Base-by-base conservation (phyloP, 2,888 invertebrate genomes). In the Chrysina gloriosa region DNA sequence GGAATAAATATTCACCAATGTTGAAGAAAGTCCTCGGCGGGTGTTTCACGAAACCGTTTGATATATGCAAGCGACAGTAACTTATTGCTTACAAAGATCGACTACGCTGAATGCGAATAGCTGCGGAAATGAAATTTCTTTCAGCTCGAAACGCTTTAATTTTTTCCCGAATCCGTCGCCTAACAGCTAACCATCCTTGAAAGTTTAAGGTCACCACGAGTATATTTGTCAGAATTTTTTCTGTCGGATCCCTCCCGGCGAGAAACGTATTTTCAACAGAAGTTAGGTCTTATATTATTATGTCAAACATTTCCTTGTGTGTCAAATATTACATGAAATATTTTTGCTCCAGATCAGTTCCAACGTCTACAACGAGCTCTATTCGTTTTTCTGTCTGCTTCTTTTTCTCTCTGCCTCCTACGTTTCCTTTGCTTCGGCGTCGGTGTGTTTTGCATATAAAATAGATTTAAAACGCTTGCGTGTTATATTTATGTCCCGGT, bases 311-410 rank as follows among this genome's bases (percentile, higher is more conserved):
- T 58, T 58, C 58, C 58, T 58, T 25, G 39, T 39, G 58, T 39
- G 39, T 58, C 58, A 58, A 58, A 58, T 58, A 39, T 58, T 58
- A 58, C 58, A 58, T 58, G 58, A 58, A 58, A 58, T 58, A 58
- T 58, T 58, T 58, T 58, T 58, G 39, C 58, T 25, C 39, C 25
- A 58, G 58, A 58, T 58, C 58, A 58, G 58, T 58, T 58, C 58
- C 39, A 25, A 21, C 58, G 58, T n/a, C 23, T n/a, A n/a, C n/a
- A 25, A 36, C 39, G 25, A 52, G n/a, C 52, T 52, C 19, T 19
- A 31, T 52, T 52, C 34, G 14, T 58, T 58, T 56, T 39, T 58
- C n/a, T 58, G 58, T 39, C 23, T 36, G 19, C 6, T 39, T 11
- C 58, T 39, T 39, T 39, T 47, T 39, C 39, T 39, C 36, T 56